Percentiles rank a stretch among this genome's conserved stretches.
Conservation (phyloP, 2,113 vertebrate genomes). For the Danionella cerebrum region DNA sequence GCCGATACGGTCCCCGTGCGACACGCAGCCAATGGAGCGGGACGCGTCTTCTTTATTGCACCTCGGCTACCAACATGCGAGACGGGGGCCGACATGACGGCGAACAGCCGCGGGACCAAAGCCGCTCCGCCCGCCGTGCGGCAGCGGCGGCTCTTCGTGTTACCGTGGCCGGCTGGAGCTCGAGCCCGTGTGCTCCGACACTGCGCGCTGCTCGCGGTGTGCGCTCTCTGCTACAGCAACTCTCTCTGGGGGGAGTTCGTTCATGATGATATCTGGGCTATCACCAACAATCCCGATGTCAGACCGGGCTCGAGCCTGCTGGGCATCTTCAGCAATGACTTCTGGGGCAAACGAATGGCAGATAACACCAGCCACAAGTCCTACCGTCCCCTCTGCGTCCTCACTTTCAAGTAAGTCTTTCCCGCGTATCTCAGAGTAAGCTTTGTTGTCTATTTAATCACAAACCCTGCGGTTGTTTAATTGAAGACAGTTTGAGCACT, state of each 20-base stretch:
- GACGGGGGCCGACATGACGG: slow-evolving; percentile 61
- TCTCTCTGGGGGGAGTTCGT: slow-evolving; percentile 87
- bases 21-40: slow-evolving; percentile 35
- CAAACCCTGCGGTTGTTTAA: too few relatives aligned
- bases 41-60: not conserved
- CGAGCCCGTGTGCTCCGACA: slow-evolving; percentile 44
- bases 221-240: slow-evolving; percentile 78
- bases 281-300: slow-evolving; percentile 90
- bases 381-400: slow-evolving; percentile 88
- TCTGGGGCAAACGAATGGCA: slow-evolving; percentile 92
- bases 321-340: slow-evolving; percentile 83
- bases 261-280: slow-evolving; percentile 96
- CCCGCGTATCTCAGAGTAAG: not conserved
- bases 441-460: too few relatives aligned
- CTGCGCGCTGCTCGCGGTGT: slow-evolving; percentile 58
- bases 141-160: slow-evolving; percentile 24
- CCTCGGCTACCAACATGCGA: slow-evolving; percentile 34
- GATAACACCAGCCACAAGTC: slow-evolving; percentile 97
- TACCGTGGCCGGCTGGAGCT: slow-evolving; percentile 27
- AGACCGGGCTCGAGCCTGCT: slow-evolving; percentile 65
- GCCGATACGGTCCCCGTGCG: slow-evolving; percentile 18
- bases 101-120: slow-evolving; percentile 39
- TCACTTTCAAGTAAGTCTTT: slow-evolving; percentile 86
- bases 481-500: not conserved
- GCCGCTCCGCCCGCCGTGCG: not conserved